Base-by-base conservation (phyloP, 2,797 vertebrate genomes). In the Sarcophilus harrisii region DNA sequence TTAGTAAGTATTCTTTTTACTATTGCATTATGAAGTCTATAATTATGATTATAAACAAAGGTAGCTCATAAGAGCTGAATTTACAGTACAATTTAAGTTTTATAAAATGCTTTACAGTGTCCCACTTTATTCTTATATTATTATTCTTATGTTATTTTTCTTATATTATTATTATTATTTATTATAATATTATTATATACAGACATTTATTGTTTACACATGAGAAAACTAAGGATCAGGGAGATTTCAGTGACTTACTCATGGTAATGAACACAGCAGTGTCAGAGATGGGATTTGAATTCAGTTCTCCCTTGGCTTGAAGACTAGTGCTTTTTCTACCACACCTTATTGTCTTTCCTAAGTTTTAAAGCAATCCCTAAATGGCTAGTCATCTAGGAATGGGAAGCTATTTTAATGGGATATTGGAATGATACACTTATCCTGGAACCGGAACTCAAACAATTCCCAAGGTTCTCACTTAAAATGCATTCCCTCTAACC, bases 401-500 rank as follows among this genome's bases (percentile, higher is more conserved):
- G 90, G 1, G 27, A 92, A 92, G 89, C 55, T 66, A 96, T 96
- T 95, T 92, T 58, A 96, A 91, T 93, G 94, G 97, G 95, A 93
- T 97, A 93, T 96, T 91, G 96, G 95, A 94, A 97, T 94, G 90
- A 73, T 0, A 96, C 3, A 92, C 96, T 94, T 92, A 95, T 89
- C 38, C 52, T 73, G 94, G 94, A 96, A 91, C 58, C 57, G 91
- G 92, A 92, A 94, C 45, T 92, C 95, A 94, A 73, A 92, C 38
- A 54, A 95, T 97, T 97, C 93, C 92, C 91, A 94, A 92, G 60
- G 91, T 30, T 95, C 49, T 92, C 95, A 96, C 89, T 97, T 97
- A 98, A 96, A 98, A 97, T 96, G 96, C 1, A 91, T 0, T 28
- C 90, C 93, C 30, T 96, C 58, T 96, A 95, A 96, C 66, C 97